These are phyloP conservation scores for Bombus ignitus DNA, from an alignment of 1,140 invertebrate species.

Conservation along the genomic window DNA sequence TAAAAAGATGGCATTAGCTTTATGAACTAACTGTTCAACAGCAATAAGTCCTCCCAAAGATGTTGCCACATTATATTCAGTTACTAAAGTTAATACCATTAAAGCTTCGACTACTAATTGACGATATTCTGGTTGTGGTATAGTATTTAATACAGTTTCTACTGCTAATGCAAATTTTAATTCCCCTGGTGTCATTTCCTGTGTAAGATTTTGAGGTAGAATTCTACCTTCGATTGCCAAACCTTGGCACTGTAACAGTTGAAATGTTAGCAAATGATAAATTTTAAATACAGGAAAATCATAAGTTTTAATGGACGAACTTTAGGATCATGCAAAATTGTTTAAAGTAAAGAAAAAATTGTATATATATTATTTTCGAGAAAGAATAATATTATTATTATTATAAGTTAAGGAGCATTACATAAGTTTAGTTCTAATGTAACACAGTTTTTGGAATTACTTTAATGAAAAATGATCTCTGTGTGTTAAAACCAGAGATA, in stretches of 20 bases:
- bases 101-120: constrained; percentile 98
- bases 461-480: too few species aligned
- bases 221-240: constrained; percentile 94
- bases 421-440: neutral
- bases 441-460: neutral
- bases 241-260: constrained; percentile 90
- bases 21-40: constrained; percentile 96
- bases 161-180: constrained; percentile 99
- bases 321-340: neutral
- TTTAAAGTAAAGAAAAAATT: neutral
- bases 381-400: neutral
- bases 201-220: constrained; percentile 94
- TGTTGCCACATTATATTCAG: constrained; percentile 92
- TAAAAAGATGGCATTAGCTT: constrained; percentile 97
- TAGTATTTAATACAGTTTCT: constrained; percentile 98
- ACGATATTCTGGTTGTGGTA: constrained; percentile 98
- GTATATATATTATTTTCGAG: neutral
- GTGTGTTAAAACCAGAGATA: too few species aligned
- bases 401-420: neutral
- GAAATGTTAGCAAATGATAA: constrained; percentile 6
- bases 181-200: constrained; percentile 99
- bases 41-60: constrained; percentile 92
- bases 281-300: neutral
- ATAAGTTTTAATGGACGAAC: neutral
- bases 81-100: constrained; percentile 96